Evolutionary conservation across 1,140 invertebrate species (phyloP).

Genomic region (Drepana arcuata): DNA sequence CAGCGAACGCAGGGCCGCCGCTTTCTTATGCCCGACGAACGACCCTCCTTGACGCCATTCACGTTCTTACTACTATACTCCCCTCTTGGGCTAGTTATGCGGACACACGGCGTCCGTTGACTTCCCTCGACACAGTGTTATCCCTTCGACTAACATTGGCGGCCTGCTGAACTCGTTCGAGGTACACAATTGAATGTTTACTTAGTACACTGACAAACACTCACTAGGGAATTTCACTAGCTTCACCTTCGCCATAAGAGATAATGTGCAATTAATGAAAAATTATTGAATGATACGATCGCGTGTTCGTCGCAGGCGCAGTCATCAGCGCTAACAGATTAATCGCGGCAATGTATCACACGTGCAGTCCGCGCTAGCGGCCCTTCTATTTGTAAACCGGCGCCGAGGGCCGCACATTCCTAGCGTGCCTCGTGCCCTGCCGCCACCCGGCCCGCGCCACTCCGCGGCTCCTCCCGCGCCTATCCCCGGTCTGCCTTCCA

Average conservation of each 20-base stretch:
- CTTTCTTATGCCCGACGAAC: conserved; percentile 52
- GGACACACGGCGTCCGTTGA: too few relatives aligned
- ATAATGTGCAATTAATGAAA: conserved; percentile 20
- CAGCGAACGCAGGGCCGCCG: conserved; percentile 55
- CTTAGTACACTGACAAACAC: conserved; percentile 9
- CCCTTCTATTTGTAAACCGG: conserved; percentile 70
- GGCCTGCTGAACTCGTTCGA: too few relatives aligned
- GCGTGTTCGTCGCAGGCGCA: conserved; percentile 31
- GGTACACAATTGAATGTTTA: too few relatives aligned
- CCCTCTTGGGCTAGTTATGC: too few relatives aligned
- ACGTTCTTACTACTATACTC: too few relatives aligned
- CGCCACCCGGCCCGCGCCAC: conserved; percentile 22
- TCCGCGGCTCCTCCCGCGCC: conserved; percentile 6
- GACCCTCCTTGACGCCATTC: conserved; percentile 54
- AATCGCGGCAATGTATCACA: conserved; percentile 60
- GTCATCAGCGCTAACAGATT: conserved; percentile 53
- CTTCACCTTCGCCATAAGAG: too few relatives aligned
- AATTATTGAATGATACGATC: conserved; percentile 27
- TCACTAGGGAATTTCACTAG: conserved; percentile 6
- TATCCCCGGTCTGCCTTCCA: background rate
- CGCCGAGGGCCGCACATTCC: conserved; percentile 66
- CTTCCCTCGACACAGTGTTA: too few relatives aligned
- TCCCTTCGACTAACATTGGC: too few relatives aligned
- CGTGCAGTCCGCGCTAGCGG: conserved; percentile 58
- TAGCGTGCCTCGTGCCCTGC: conserved; percentile 54